Evolutionary conservation across 2,888 invertebrate species (phyloP), one percentile per base, ranked within the genome.

Genomic region (Folsomia manolachei): DNA sequence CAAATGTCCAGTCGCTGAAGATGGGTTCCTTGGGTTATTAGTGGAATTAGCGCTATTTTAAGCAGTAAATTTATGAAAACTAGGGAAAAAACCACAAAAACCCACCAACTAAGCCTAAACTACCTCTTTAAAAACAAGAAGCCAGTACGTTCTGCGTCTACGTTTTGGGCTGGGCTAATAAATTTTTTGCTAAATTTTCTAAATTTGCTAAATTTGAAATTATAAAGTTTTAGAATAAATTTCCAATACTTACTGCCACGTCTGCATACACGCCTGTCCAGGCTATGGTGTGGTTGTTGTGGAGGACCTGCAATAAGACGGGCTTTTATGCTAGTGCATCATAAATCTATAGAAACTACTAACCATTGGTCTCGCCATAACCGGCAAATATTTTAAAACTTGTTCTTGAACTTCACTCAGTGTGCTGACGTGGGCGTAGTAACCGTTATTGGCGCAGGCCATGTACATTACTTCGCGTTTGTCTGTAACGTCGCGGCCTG

Each of bases 391-490:
- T 84, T 97, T 94, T 81, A 98, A 86, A 1, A 98, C 97, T 86
- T 98, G 92, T 86, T 99, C 99, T 71, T 97, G 90, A 53, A 98
- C 98, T 86, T 99, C 99, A 0, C 98, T 96, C 83, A 95, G 87
- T 27, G 97, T 97, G 79, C 95, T 95, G 68, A 99, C 89, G 83
- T 98, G 98, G 24, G 97, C 95, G 86, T 94, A 97, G 85, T 91
- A 97, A 92, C 98, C 99, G 89, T 94, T 90, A 85, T 99, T 99
- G 25, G 92, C 92, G 84, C 98, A 99, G 66, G 99, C 98, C 95
- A 99, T 98, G 94, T 95, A 95, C 83, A 94, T 92, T 77, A 97
- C 93, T 83, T 97, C 94, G 78, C 93, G 88, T 66, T 94, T 92
- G 84, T 98, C 97, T 39, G 94, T 91, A 1, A 95, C 92, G 83